These are phyloP conservation scores for Tyria jacobaeae DNA, from an alignment of 2,888 invertebrate species.

Conservation along the genomic window DNA sequence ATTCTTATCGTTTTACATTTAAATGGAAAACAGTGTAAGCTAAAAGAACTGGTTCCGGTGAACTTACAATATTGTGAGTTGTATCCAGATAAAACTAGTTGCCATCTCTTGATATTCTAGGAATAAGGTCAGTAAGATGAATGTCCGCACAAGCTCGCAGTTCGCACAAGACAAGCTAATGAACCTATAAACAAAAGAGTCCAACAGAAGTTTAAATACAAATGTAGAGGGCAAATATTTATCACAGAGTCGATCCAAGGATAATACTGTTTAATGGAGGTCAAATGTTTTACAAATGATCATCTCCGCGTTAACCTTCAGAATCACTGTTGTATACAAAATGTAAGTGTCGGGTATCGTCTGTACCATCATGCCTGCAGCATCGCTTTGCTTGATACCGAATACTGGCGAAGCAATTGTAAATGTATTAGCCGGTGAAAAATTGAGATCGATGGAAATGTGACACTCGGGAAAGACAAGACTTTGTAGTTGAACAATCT, in stretches of 20 bases:
- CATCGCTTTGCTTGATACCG: constrained; percentile 45
- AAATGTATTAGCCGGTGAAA: constrained; percentile 42
- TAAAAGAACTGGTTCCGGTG: neutral
- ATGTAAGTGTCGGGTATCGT: constrained; percentile 49
- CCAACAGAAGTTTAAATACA: constrained; percentile 30
- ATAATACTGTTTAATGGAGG: constrained; percentile 59
- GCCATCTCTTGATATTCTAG: neutral
- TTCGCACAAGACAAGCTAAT: constrained; percentile 1
- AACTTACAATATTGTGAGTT: neutral
- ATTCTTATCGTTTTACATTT: neutral
- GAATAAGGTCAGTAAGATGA: constrained; percentile 9
- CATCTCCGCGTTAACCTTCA: constrained; percentile 62
- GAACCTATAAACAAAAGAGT: constrained; percentile 25
- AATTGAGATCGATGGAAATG: constrained; percentile 54
- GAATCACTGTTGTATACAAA: constrained; percentile 47
- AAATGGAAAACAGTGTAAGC: neutral
- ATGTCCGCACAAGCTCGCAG: constrained; percentile 3
- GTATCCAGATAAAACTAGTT: constrained; percentile 7
- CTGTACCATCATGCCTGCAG: constrained; percentile 39
- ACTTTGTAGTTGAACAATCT: constrained; percentile 62
- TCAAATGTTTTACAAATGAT: constrained; percentile 64
- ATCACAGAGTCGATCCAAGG: constrained; percentile 49
- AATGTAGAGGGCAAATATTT: constrained; percentile 48
- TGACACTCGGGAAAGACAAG: constrained; percentile 49
- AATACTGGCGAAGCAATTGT: constrained; percentile 40